phyloP scores from a whole-genome alignment of 2,888 invertebrate species.

The Sceliomorpha sp. region DNA sequence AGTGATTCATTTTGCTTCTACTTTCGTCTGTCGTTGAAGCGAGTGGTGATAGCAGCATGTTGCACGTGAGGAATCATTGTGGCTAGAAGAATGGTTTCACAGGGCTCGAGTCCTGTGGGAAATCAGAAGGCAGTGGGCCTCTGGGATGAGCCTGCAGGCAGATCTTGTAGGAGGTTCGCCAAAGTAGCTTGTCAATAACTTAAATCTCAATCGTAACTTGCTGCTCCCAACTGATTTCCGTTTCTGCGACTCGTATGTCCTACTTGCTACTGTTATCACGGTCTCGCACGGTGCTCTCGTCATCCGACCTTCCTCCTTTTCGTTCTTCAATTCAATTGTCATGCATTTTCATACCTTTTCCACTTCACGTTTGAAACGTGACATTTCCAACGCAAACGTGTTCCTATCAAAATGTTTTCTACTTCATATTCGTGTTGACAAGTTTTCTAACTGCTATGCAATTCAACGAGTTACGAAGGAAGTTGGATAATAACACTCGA shows the following conservation, averaged over 20 bases:
- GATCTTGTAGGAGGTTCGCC: conserved; percentile 73
- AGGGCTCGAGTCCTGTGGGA: conserved; percentile 78
- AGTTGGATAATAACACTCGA: too few species aligned
- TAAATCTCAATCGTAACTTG: conserved; percentile 80
- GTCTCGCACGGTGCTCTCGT: conserved; percentile 5
- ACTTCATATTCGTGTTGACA: conserved; percentile 27
- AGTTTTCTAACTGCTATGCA: conserved; percentile 6
- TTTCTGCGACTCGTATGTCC: conserved; percentile 60
- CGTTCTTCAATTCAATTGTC: conserved; percentile 39
- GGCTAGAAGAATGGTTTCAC: conserved; percentile 78
- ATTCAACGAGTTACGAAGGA: background rate
- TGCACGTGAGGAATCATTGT: conserved; percentile 73
- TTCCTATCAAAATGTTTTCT: conserved; percentile 18
- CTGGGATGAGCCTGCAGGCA: conserved; percentile 69
- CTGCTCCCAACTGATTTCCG: conserved; percentile 75
- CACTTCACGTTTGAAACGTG: conserved; percentile 14
- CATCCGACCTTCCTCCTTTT: conserved; percentile 13
- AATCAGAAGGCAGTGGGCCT: conserved; percentile 78
- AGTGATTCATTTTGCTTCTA: conserved; percentile 10
- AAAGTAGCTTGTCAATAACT: conserved; percentile 80
- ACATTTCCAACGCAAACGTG: conserved; percentile 16
- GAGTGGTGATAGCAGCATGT: conserved; percentile 35
- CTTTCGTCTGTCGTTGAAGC: conserved; percentile 18
- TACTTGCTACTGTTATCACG: conserved; percentile 24
- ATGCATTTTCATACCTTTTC: conserved; percentile 44